Evolutionary conservation across 2,113 vertebrate species (phyloP).

Genomic region (Pteruthius melanotis): DNA sequence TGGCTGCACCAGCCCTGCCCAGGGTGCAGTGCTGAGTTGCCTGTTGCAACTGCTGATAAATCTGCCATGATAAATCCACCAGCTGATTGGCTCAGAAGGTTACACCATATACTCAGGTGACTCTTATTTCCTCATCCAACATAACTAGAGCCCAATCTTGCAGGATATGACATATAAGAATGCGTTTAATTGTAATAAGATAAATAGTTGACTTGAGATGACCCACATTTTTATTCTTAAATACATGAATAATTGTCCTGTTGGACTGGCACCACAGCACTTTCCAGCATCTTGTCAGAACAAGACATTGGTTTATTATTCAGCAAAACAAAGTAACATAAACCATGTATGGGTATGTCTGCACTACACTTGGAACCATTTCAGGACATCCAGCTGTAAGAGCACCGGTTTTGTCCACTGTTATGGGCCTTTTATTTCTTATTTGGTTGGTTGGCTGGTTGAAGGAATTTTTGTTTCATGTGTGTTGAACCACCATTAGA

Average conservation of each 20-base stretch:
- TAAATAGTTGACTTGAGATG: neutral
- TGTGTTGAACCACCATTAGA: neutral
- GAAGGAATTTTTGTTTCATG: neutral
- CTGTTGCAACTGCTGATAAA: neutral
- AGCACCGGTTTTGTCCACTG: neutral
- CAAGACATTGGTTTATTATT: neutral
- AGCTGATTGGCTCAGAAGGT: neutral
- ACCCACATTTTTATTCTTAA: neutral
- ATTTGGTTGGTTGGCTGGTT: neutral
- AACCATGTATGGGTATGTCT: neutral
- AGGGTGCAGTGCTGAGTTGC: fast-evolving
- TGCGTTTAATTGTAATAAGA: neutral
- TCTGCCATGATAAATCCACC: neutral
- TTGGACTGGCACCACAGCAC: neutral
- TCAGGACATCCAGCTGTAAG: neutral
- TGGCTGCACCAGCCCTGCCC: neutral
- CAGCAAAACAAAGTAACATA: neutral
- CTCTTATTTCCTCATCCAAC: neutral
- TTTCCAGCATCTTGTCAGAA: neutral
- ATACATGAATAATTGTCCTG: neutral
- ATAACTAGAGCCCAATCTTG: neutral
- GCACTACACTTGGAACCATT: neutral
- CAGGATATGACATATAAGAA: neutral
- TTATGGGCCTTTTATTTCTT: neutral
- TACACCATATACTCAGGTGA: neutral